Evolutionary conservation across 1,140 invertebrate species (phyloP).

Genomic region (Eufriesea mexicana): DNA sequence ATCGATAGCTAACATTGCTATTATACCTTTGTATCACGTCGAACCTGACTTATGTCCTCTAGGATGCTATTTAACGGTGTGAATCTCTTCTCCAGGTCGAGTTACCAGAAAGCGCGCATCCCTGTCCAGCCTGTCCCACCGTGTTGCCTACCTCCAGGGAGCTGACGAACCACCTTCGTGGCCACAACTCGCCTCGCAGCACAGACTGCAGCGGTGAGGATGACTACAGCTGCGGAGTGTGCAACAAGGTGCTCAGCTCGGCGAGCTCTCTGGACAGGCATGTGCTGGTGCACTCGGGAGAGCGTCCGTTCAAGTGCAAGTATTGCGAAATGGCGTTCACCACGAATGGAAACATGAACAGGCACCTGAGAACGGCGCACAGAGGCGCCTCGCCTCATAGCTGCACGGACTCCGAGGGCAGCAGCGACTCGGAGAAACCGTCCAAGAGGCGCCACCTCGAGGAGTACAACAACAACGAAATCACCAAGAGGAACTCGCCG

Average conservation of each 20-base stretch:
- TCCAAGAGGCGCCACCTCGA: conserved; percentile 77
- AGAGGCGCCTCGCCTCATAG: conserved; percentile 73
- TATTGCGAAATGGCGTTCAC: conserved; percentile 92
- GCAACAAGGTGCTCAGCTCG: conserved; percentile 86
- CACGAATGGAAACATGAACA: conserved; percentile 94
- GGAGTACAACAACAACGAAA: conserved; percentile 79
- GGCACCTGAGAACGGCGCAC: conserved; percentile 89
- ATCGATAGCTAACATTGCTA: no score
- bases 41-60: neutral
- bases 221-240: conserved; percentile 79
- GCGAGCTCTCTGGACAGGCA: conserved; percentile 90
- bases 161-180: conserved; percentile 85
- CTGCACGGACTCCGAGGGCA: conserved; percentile 76
- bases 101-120: conserved; percentile 63
- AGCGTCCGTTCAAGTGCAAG: conserved; percentile 90
- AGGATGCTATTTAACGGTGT: fast-evolving
- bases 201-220: conserved; percentile 75
- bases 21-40: no score
- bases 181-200: conserved; percentile 81
- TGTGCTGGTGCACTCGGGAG: conserved; percentile 89
- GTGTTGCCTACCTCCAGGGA: conserved; percentile 82
- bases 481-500: conserved; percentile 75
- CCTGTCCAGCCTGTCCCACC: conserved; percentile 84
- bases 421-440: conserved; percentile 82
- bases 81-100: conserved; percentile 46